Percentiles rank a stretch among this genome's conserved stretches.
phyloP scores from a whole-genome alignment of 1,140 invertebrate genomes.

The Plodia interpunctella region DNA sequence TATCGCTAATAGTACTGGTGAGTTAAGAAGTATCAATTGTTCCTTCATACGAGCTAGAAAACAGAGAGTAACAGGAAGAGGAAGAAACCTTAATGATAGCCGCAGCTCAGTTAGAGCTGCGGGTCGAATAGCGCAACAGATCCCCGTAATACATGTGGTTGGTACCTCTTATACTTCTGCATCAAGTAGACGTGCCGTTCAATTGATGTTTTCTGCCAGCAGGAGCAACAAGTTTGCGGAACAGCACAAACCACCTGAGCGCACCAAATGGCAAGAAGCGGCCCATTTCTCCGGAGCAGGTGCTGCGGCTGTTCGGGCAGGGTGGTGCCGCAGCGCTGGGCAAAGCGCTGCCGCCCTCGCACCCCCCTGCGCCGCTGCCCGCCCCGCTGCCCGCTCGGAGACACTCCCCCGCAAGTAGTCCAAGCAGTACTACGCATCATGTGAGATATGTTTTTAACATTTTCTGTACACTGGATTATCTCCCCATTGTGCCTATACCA shows the following conservation, averaged over 20 bases:
- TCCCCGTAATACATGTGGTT: too few relatives aligned
- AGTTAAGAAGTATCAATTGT: too few relatives aligned
- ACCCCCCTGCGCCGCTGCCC: conserved; percentile 52
- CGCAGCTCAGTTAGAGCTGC: too few relatives aligned
- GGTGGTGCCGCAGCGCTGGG: conserved; percentile 64
- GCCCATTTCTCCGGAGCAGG: conserved; percentile 87
- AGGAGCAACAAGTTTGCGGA: conserved; percentile 58
- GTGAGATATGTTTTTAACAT: conserved; percentile 42
- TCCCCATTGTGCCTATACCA: too few relatives aligned
- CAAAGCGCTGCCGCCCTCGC: conserved; percentile 60
- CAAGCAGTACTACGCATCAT: conserved; percentile 83
- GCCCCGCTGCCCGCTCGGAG: conserved; percentile 50
- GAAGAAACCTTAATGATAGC: too few relatives aligned
- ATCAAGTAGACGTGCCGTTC: too few relatives aligned
- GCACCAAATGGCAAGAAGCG: conserved; percentile 79
- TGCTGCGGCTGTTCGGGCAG: conserved; percentile 81
- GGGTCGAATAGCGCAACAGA: too few relatives aligned
- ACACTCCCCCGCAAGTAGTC: conserved; percentile 85
- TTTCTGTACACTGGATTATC: background rate
- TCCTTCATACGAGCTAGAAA: too few relatives aligned
- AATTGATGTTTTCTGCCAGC: conserved; percentile 16
- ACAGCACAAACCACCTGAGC: conserved; percentile 59
- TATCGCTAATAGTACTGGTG: conserved; percentile 61
- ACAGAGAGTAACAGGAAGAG: too few relatives aligned
- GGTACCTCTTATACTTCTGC: background rate